Conservation (phyloP, 2,797 vertebrate species). For the Siniperca obscura region DNA sequence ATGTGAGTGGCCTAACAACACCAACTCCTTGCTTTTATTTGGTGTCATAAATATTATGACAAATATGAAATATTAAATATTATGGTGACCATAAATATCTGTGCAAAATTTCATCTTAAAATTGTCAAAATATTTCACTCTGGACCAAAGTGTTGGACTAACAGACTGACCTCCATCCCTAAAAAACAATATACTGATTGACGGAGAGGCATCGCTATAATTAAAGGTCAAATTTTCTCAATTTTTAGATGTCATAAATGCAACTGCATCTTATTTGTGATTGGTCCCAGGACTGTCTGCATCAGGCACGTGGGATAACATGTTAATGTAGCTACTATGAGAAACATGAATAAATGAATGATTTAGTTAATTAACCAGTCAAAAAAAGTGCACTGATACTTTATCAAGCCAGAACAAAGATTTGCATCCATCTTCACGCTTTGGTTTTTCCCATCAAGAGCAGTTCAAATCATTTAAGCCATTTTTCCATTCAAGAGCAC, state of each 20-base stretch:
- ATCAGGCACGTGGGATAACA: not conserved
- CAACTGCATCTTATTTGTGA: not conserved
- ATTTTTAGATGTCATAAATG: not conserved
- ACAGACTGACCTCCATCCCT: not conserved
- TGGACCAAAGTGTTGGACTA: not conserved
- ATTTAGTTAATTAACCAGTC: not conserved
- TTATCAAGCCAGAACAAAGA: not conserved
- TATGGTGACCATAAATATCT: not conserved
- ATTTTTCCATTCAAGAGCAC: not conserved
- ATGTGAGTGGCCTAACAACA: constrained; percentile 84
- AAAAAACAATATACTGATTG: not conserved
- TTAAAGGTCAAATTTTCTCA: not conserved
- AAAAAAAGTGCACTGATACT: not conserved
- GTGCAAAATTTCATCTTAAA: not conserved
- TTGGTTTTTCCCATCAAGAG: not conserved
- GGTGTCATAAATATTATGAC: too few species aligned
- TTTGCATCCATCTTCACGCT: not conserved
- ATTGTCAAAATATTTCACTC: not conserved
- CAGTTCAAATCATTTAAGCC: not conserved
- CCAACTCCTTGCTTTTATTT: not conserved
- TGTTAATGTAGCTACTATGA: not conserved
- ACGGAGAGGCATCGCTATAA: not conserved
- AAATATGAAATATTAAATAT: too few species aligned
- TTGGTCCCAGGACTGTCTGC: not conserved
- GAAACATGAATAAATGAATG: not conserved